A percentile compares a stretch with the other conserved stretches of the same genome.
Conservation (phyloP, 2,888 invertebrate species). For the Watsonalla cultraria region DNA sequence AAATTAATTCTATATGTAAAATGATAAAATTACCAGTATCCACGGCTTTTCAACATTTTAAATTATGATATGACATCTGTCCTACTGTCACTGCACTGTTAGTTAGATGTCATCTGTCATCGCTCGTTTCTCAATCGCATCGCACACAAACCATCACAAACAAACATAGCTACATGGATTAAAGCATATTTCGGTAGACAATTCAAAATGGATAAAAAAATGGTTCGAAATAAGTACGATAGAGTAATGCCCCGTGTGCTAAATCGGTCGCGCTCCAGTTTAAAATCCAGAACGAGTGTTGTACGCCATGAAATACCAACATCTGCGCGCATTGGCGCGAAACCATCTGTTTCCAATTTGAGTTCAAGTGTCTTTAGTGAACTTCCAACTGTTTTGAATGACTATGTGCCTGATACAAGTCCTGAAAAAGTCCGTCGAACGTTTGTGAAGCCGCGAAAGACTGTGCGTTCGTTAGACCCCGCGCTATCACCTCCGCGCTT, state of each 20-base stretch:
- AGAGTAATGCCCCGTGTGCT: slow-evolving; percentile 63
- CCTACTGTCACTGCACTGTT: no score
- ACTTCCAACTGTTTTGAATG: slow-evolving; percentile 57
- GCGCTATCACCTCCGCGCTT: slow-evolving; percentile 39
- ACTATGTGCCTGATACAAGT: slow-evolving; percentile 40
- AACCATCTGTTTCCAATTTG: slow-evolving; percentile 50
- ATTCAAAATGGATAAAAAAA: slow-evolving; percentile 17
- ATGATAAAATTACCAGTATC: no score
- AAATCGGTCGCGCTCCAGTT: slow-evolving; percentile 34
- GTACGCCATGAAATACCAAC: slow-evolving; percentile 50
- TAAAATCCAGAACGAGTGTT: slow-evolving; percentile 46
- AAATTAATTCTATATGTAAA: no score
- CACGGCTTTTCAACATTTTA: no score
- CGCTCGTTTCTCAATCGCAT: no score
- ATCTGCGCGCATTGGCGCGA: slow-evolving; percentile 54
- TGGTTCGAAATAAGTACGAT: slow-evolving; percentile 39
- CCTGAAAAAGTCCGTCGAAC: slow-evolving; percentile 32
- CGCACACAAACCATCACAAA: no score
- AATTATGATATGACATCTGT: no score
- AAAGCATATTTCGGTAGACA: no score
- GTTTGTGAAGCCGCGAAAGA: slow-evolving; percentile 55
- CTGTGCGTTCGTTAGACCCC: slow-evolving; percentile 57
- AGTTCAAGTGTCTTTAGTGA: slow-evolving; percentile 50
- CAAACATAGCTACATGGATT: no score
- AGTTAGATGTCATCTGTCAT: no score